phyloP scores from a whole-genome alignment of 1,140 invertebrate species.

The Colletes gigas region DNA sequence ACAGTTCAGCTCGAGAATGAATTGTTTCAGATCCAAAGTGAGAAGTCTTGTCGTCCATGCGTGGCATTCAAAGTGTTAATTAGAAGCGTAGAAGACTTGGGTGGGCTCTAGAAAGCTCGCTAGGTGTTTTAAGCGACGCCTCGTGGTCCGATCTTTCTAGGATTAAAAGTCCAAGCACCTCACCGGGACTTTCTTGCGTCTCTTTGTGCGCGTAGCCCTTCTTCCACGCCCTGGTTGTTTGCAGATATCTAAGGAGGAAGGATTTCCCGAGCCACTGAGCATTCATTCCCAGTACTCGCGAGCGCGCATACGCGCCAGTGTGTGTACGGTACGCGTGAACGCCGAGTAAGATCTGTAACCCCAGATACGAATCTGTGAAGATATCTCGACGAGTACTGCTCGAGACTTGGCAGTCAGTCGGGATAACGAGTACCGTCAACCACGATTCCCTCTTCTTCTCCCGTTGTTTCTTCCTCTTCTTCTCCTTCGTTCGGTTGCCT shows the following conservation, averaged over 20 bases:
- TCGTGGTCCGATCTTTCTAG: no score
- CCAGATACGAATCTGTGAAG: conserved; percentile 64
- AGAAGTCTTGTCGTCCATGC: no score
- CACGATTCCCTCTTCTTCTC: conserved; percentile 27
- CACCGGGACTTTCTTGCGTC: no score
- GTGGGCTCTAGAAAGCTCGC: no score
- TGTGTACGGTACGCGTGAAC: not conserved
- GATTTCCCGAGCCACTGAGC: conserved; percentile 45
- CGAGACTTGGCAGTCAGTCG: conserved; percentile 61
- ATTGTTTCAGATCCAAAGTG: no score
- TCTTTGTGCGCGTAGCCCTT: not conserved
- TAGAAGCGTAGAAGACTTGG: no score
- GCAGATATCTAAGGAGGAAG: conserved; percentile 13
- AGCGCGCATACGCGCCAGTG: not conserved
- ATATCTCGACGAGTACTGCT: conserved; percentile 58
- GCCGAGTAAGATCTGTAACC: conserved; percentile 60
- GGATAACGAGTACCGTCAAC: conserved; percentile 66
- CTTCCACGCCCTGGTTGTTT: conserved; percentile 30
- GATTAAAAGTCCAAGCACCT: no score
- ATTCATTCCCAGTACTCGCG: not conserved
- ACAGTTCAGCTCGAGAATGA: no score
- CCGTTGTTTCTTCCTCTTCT: not conserved
- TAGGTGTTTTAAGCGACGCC: no score
- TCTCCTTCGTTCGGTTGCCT: conserved; percentile 11
- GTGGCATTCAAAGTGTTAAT: no score